Base-by-base conservation (phyloP, 2,888 invertebrate species). In the Chaetogeoica ovagalla region DNA sequence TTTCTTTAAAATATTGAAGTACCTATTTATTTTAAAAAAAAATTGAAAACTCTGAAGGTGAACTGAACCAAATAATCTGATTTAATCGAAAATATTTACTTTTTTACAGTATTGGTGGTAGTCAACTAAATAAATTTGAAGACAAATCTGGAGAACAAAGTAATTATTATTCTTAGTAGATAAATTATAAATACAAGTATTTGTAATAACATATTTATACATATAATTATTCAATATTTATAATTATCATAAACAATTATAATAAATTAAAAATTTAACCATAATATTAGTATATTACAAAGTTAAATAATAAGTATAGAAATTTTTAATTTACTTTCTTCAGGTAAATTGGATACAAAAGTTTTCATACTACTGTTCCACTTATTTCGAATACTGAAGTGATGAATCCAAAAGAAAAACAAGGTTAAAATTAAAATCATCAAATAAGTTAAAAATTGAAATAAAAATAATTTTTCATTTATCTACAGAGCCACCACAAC, bases 101-200 rank as follows among this genome's bases (percentile, higher is more conserved):
- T 48, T 60, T 77, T 63, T 9, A 57, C 55, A 79, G 77, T 23
- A 21, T 79, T 39, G 48, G 57, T 59, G 77, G 52, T 30, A 30
- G 30, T n/a, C 62, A 70, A 55, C 23, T 57, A 63, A 23, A 79
- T 57, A 62, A 43, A 57, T 11, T 63, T 55, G 48, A 65, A 15
- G 70, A 71, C 7, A 71, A 70, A 65, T 63, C 79, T 19, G 19
- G 30, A 19, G 79, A 65, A 15, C 60, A 71, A 63, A 63, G 79
- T 79, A 79, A 57, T 5, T 63, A 23, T 13, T 7, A 13, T 37
- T 52, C 37, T 15, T 59, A n/a, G 8, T 57, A 11, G 1, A 48
- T 48, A 13, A 48, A 48, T 48, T 48, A 48, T 48, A n/a, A n/a
- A n/a, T n/a, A 48, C 1, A 3, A 3, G 11, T 48, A 48, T 48